Evolutionary conservation across 2,797 vertebrate species (phyloP), one percentile per base, ranked within the genome.

Genomic region (Taeniopygia guttata): DNA sequence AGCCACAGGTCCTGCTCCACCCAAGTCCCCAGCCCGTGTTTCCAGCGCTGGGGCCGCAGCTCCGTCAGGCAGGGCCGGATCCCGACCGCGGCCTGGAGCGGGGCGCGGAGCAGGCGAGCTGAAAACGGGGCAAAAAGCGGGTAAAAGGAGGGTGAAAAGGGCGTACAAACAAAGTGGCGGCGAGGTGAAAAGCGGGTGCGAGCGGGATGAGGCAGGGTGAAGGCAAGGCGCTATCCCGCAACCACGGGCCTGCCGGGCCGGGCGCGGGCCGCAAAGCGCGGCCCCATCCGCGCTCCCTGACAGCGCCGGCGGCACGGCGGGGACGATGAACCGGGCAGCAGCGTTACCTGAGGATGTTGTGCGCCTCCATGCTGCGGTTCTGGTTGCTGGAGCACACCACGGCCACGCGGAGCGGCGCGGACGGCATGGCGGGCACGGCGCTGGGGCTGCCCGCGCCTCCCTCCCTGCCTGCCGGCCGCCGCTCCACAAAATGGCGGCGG

Each of bases 311-410:
- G 7, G 38, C 48, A 46, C 48, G 70, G 40, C 3, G 7, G 45
- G 70, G 40, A 3, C 6, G 45, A 5, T 0, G 20, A 19, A 30
- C 3, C 60, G 36, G 45, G 45, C 73, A 14, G 59, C 76, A 10
- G 62, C 48, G 23, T 93, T 99, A 99, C 99, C 99, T 99, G 98
- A 99, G 99, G 98, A 99, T 99, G 98, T 98, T 99, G 98, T 99
- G 99, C 97, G 99, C 99, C 98, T 99, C 99, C 99, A 99, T 99
- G 98, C 99, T 99, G 97, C 99, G 99, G 98, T 99, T 99, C 98
- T 99, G 99, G 98, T 99, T 99, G 98, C 99, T 99, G 97, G 99
- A 99, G 98, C 99, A 99, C 97, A 99, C 99, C 95, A 99, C 99
- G 96, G 99, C 99, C 97, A 99, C 99, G 78, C 99, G 98, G 95